Evolutionary conservation across 2,113 vertebrate species (phyloP).

Genomic region (Lutjanus erythropterus): DNA sequence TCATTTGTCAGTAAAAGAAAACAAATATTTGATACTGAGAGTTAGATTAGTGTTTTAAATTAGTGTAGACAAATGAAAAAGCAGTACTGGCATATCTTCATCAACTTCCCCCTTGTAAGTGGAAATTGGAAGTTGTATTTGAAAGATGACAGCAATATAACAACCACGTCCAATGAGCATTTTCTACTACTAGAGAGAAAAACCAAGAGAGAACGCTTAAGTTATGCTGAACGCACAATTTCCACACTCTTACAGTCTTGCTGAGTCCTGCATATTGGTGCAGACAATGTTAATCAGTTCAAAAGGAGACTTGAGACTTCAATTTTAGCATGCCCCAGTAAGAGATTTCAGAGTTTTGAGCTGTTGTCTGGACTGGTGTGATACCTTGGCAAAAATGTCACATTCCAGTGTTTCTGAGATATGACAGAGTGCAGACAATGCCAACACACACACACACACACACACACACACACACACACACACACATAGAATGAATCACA

Average conservation of each 20-base stretch:
- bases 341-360: conserved; percentile 39
- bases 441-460: background rate
- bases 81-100: background rate
- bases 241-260: conserved; percentile 13
- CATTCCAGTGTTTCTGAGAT: conserved; percentile 35
- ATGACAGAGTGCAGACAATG: conserved; percentile 3
- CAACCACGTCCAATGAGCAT: background rate
- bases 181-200: background rate
- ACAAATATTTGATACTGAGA: background rate
- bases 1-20: background rate
- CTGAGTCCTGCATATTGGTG: conserved; percentile 15
- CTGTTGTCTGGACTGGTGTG: conserved; percentile 25
- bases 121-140: background rate
- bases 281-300: conserved; percentile 19
- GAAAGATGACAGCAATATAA: background rate
- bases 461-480: background rate
- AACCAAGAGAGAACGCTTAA: background rate
- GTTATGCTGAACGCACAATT: conserved; percentile 10
- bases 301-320: conserved; percentile 12
- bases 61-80: background rate
- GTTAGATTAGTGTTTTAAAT: background rate
- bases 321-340: conserved; percentile 16
- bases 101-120: background rate
- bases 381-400: conserved; percentile 38
- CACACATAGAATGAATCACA: background rate